phyloP scores from a whole-genome alignment of 2,888 invertebrate genomes.

The Microctonus brassicae region DNA sequence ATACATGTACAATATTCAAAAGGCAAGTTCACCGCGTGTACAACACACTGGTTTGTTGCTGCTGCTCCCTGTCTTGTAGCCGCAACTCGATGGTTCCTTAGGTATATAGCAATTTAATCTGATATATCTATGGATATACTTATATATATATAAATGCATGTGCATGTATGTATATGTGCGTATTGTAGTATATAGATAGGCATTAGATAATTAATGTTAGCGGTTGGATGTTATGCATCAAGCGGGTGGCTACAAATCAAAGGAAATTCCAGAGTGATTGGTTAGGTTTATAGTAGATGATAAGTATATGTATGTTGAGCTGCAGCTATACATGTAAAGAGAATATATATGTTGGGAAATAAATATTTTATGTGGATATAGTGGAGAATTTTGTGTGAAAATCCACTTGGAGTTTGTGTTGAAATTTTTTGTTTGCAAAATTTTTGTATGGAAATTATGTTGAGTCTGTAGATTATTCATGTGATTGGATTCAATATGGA shows the following conservation, averaged over 20 bases:
- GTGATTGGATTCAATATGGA: too few species aligned
- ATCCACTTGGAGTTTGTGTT: too few species aligned
- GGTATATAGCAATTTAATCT: constrained; percentile 6
- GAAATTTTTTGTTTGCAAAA: too few species aligned
- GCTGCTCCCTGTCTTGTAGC: not conserved
- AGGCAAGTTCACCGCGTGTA: not conserved
- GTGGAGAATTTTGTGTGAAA: too few species aligned
- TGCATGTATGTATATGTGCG: not conserved
- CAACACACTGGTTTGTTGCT: constrained; percentile 9
- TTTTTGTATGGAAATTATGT: too few species aligned
- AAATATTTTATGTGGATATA: too few species aligned
- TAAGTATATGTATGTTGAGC: not conserved
- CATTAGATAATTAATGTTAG: constrained; percentile 6
- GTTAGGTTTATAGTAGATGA: not conserved
- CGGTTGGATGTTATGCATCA: constrained; percentile 8
- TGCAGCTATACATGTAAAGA: too few species aligned
- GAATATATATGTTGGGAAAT: too few species aligned
- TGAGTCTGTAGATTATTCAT: too few species aligned
- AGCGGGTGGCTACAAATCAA: not conserved
- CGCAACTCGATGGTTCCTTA: constrained; percentile 13
- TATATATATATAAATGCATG: not conserved
- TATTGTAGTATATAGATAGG: not conserved
- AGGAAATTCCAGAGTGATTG: constrained; percentile 13
- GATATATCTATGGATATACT: not conserved
- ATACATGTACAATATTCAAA: not conserved